Conservation (phyloP, 1,140 invertebrate genomes). For the Calephelis nemesis region DNA sequence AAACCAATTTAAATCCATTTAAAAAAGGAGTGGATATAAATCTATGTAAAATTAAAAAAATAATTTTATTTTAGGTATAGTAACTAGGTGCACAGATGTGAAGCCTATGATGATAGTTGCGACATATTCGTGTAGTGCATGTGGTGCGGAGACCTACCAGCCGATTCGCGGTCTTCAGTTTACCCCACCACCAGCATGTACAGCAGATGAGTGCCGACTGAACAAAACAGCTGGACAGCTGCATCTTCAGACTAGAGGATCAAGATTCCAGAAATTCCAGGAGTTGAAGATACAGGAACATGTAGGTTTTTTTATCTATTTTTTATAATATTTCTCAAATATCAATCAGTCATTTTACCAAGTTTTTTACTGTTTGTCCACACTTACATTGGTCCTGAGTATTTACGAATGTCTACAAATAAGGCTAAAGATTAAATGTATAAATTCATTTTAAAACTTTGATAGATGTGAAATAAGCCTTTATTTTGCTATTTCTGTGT, state of each 20-base stretch:
- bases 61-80: constrained; percentile 83
- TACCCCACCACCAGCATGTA: constrained; percentile 93
- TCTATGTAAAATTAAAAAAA: too few relatives aligned
- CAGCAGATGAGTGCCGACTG: constrained; percentile 95
- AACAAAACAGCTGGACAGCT: constrained; percentile 97
- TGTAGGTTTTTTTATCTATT: constrained; percentile 83
- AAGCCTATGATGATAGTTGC: constrained; percentile 97
- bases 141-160: constrained; percentile 99
- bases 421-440: too few relatives aligned
- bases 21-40: too few relatives aligned
- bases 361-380: too few relatives aligned
- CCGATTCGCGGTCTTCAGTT: constrained; percentile 91
- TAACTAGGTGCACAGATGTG: constrained; percentile 97
- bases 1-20: too few relatives aligned
- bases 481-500: too few relatives aligned
- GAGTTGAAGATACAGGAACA: constrained; percentile 98
- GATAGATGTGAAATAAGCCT: too few relatives aligned
- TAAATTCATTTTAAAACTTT: too few relatives aligned
- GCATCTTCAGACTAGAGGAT: constrained; percentile 96
- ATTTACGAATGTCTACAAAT: too few relatives aligned
- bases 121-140: constrained; percentile 99
- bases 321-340: background rate
- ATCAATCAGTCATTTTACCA: too few relatives aligned
- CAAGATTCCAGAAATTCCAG: constrained; percentile 99
- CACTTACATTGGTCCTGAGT: too few relatives aligned